Conservation (phyloP, 1,140 invertebrate species). For the Mesaphorura yosii region DNA sequence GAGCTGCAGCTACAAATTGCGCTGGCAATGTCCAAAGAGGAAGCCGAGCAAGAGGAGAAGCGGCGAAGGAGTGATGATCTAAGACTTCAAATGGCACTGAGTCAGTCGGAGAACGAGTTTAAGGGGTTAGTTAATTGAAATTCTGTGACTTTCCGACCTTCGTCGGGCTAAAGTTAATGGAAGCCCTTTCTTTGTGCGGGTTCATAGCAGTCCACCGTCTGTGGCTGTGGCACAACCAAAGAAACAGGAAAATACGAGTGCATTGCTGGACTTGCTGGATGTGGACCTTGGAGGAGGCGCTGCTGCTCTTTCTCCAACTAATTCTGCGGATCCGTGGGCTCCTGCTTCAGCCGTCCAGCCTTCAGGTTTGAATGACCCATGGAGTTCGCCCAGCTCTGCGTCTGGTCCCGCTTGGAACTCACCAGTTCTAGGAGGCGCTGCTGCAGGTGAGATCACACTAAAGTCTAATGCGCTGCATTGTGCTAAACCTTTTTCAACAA, state of each 20-base stretch:
- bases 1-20: conserved; percentile 95
- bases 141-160: no score
- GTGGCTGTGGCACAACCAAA: conserved; percentile 33
- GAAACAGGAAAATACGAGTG: conserved; percentile 42
- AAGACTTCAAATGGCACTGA: conserved; percentile 80
- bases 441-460: no score
- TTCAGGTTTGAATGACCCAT: no score
- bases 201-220: conserved; percentile 10
- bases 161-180: no score
- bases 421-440: no score
- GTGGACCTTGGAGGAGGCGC: conserved; percentile 50
- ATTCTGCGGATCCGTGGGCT: conserved; percentile 47
- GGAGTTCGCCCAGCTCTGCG: no score
- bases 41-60: conserved; percentile 92
- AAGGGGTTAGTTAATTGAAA: conserved; percentile 49
- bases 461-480: no score
- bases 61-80: conserved; percentile 85
- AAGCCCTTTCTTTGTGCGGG: no score
- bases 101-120: conserved; percentile 83
- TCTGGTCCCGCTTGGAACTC: no score
- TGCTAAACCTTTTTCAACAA: conserved; percentile 39
- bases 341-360: conserved; percentile 31
- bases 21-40: conserved; percentile 94
- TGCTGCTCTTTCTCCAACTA: conserved; percentile 9
- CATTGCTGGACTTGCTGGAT: conserved; percentile 64